phyloP scores from a whole-genome alignment of 2,113 vertebrate species.

The Peromyscus polionotus region DNA sequence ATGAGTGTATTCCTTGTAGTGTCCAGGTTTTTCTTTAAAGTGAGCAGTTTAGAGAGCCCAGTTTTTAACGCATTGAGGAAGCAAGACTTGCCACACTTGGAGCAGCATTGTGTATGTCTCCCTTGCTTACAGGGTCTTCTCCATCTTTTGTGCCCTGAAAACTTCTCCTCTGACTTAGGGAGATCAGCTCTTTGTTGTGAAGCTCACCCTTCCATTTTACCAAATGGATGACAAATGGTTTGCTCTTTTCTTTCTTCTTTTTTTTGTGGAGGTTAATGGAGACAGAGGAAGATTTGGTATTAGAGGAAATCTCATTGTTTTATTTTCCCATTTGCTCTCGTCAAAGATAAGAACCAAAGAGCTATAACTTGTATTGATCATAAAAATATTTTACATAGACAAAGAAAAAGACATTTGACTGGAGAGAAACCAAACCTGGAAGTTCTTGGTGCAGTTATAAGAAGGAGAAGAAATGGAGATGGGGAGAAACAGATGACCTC shows the following conservation, averaged over 20 bases:
- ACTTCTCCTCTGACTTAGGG: not conserved
- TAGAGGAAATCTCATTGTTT: not conserved
- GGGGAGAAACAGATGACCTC: not conserved
- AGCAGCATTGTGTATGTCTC: not conserved
- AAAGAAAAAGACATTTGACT: conserved; percentile 33
- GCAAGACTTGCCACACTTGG: not conserved
- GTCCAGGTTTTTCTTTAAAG: not conserved
- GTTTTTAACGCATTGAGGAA: not conserved
- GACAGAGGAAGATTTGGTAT: not conserved
- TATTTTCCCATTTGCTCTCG: not conserved
- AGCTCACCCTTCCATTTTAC: not conserved
- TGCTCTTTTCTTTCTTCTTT: not conserved
- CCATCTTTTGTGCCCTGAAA: not conserved
- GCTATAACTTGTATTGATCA: not conserved
- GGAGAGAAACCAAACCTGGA: conserved; percentile 6
- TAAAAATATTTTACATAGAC: not conserved
- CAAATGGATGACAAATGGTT: not conserved
- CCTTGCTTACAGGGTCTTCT: not conserved
- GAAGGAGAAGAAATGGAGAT: not conserved
- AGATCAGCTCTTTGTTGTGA: conserved; percentile 16
- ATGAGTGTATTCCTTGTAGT: not conserved
- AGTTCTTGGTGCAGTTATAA: not conserved
- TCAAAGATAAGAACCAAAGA: conserved; percentile 5
- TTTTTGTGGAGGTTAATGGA: not conserved
- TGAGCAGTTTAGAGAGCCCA: not conserved